phyloP scores from a whole-genome alignment of 2,888 invertebrate species.

The Aspidiotus destructor region DNA sequence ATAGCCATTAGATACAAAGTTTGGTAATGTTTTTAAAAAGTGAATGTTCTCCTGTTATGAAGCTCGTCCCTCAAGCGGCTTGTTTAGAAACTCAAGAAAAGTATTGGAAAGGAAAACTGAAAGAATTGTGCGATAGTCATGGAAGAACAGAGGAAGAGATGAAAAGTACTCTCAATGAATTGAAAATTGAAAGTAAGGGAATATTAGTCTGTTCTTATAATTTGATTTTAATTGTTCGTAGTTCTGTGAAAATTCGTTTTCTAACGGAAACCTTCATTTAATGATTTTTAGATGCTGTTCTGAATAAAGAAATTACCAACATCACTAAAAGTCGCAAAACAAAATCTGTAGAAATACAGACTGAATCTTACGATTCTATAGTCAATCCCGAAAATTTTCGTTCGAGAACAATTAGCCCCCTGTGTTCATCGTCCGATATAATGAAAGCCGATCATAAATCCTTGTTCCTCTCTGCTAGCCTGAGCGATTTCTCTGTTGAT shows the following conservation, averaged over 20 bases:
- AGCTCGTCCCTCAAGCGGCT: slow-evolving; percentile 13
- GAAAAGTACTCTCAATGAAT: neutral
- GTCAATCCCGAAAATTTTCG: too few relatives aligned
- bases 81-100: slow-evolving; percentile 26
- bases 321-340: neutral
- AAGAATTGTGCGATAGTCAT: slow-evolving; percentile 16
- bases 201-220: neutral
- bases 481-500: too few relatives aligned
- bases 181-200: slow-evolving; percentile 14
- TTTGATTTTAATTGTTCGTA: neutral
- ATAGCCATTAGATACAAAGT: too few relatives aligned
- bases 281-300: neutral
- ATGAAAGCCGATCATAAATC: too few relatives aligned
- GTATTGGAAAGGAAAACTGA: slow-evolving; percentile 24
- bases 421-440: too few relatives aligned
- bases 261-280: neutral
- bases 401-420: too few relatives aligned
- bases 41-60: neutral
- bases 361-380: neutral
- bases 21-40: too few relatives aligned
- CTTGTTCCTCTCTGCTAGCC: too few relatives aligned
- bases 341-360: neutral
- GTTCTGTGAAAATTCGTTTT: too few relatives aligned
- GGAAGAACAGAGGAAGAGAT: slow-evolving; percentile 1
- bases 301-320: neutral